Base-by-base conservation (phyloP, 2,888 invertebrate genomes). In the Buathra laborator region DNA sequence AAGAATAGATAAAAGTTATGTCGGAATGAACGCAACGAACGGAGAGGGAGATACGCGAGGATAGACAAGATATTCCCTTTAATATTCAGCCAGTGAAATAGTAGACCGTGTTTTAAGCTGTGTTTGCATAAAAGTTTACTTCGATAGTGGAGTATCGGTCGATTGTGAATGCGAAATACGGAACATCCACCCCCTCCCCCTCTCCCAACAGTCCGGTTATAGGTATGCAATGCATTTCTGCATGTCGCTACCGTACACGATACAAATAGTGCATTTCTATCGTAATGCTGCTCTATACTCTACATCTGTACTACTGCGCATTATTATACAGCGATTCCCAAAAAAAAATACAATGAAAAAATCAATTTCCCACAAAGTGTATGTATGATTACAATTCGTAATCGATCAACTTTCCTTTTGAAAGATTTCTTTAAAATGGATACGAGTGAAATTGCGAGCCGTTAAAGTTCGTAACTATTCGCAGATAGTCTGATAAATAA, bases 71-170 rank as follows among this genome's bases (percentile, higher is more conserved):
- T 32, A 59, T 59, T 14, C 59, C 59, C 29, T 59, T 59, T 32
- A 32, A 59, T 59, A 59, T 59, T 59, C 59, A 14, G 59, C 24
- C 29, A 6, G 24, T 3, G 59, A 32, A 59, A 59, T 32, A 32
- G 59, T 24, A 14, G 59, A 24, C 29, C 24, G 59, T 59, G 29
- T 29, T 59, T 59, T 24, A 32, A 32, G 59, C 59, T 9, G 14
- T 59, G 59, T 59, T 59, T 59, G 59, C 59, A 59, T 29, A 59
- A 32, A 59, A 59, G 59, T 59, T 59, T 59, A 59, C 29, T 59
- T 14, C 59, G 59, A 29, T 32, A 32, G 24, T 59, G 59, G 29
- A 32, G n/a, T 59, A 59, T 29, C 59, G 32, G 29, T 59, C 32
- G 59, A 59, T 59, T 59, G 59, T 24, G 59, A 59, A 32, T 7